Base-by-base conservation (phyloP, 2,888 invertebrate species). In the Nyleta sp. region DNA sequence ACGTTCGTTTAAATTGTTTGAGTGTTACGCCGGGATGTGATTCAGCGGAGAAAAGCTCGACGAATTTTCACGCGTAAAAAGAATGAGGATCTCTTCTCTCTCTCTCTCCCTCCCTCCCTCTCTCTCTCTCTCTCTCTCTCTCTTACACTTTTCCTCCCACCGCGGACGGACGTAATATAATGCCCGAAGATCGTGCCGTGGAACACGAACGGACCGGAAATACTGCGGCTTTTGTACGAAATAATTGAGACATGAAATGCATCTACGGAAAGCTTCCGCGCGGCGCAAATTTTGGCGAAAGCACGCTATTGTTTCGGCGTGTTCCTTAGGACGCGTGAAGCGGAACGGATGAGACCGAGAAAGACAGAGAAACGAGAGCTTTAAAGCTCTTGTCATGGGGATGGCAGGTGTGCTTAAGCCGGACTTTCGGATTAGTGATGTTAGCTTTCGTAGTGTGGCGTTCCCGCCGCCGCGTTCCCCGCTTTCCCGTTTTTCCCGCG, bases 221-320 rank as follows among this genome's bases (percentile, higher is more conserved):
- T 74, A 53, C 68, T 73, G 71, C 68, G 76, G 85, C 88, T 87
- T 89, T 89, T 89, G 88, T 88, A 83, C 76, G 81, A 87, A 89
- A 88, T 89, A 89, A 89, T 89, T 88, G 88, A 89, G 88, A 89
- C 89, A 87, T 89, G 87, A 88, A 89, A 88, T 88, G 86, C 86
- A 80, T 79, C 82, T 75, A 70, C 80, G 79, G 78, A 73, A 75
- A 75, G 76, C 70, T 82, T 80, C 68, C 81, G 84, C 83, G 80
- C 82, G 71, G 84, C 80, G 79, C 79, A 82, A 84, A 85, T 88
- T 86, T 87, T 84, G 86, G 87, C 86, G 84, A 87, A 84, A 87
- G 87, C 86, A 84, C 86, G 83, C 87, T 82, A 89, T 89, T 89
- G 89, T 89, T 88, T 88, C 74, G 79, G 64, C 82, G 80, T 79